Base-by-base conservation (phyloP, 37 sponge, comb jelly and placozoan genomes). In the Crambe crambe region DNA sequence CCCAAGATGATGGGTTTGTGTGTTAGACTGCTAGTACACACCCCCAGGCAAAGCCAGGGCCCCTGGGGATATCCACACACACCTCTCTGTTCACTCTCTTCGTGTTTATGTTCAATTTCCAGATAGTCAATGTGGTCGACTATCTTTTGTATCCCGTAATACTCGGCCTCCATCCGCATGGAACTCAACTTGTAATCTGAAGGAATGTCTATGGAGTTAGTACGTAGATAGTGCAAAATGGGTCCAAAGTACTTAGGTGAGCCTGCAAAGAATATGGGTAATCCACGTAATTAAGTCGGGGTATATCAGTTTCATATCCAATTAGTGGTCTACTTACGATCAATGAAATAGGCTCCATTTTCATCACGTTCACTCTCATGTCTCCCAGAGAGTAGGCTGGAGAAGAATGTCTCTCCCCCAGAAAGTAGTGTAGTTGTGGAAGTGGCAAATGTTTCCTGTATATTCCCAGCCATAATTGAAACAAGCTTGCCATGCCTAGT, bases 391-490 rank as follows among this genome's bases (percentile, higher is more conserved):
- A 90, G 74, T 15, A 90, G 87, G 38, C 61, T 36, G 17, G 87
- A 64, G 82, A 90, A 90, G 77, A 90, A 90, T 26, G 73, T 90
- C 22, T 90, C 91, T 21, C 91, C 91, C 32, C 60, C 70, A 0
- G 79, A 81, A 43, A 64, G 67, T 2, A 90, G 74, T 32, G 91
- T 90, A 22, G 68, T 43, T 15, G 56, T 41, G 3, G 87, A 67
- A 36, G 87, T 87, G 17, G 36, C 82, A 58, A 81, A 87, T 36
- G 54, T 56, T 47, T 69, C 70, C 74, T 73, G 43, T 27, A 62
- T 23, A 51, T 51, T 51, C 54, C 9, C 15, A 18, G 9, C 54
- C 9, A 51, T 51, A 51, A 51, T 51, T 15, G 15, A 9, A 51
- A 15, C 54, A 51, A 18, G 54, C 15, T 51, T 51, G 54, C 9